A percentile compares a stretch with the other conserved stretches of the same genome.
These are phyloP conservation scores for Caenorhabditis remanei DNA, from an alignment of 1,140 invertebrate species.

Conservation along the genomic window DNA sequence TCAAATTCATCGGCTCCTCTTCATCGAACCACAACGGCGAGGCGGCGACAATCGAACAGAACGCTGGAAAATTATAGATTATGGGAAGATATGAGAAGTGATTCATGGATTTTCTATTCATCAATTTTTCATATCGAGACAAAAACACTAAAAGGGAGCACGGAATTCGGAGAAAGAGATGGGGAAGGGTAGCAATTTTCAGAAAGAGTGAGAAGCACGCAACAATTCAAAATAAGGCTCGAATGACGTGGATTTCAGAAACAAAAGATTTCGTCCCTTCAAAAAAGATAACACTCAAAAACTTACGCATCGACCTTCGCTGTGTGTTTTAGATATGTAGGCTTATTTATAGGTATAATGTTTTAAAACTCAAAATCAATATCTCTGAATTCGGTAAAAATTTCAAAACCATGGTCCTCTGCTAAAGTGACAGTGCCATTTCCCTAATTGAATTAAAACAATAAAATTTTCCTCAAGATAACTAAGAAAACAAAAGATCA, in stretches of 20 bases:
- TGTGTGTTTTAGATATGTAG: too few relatives aligned
- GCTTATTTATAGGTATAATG: too few relatives aligned
- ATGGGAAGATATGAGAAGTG: not conserved
- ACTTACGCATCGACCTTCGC: too few relatives aligned
- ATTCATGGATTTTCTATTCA: constrained; percentile 9
- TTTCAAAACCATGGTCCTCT: too few relatives aligned
- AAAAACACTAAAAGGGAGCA: not conserved
- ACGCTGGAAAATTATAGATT: constrained; percentile 6
- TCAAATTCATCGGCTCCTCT: constrained; percentile 46
- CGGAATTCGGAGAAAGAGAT: not conserved
- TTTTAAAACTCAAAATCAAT: too few relatives aligned
- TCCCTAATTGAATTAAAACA: too few relatives aligned
- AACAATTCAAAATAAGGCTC: not conserved
- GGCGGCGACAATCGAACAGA: constrained; percentile 50
- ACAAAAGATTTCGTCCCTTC: too few relatives aligned
- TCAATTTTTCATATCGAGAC: constrained; percentile 30
- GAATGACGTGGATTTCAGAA: not conserved
- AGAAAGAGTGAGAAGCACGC: not conserved
- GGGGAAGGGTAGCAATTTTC: not conserved
- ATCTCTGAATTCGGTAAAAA: too few relatives aligned
- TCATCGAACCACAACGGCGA: constrained; percentile 46
- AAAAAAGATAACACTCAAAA: too few relatives aligned
- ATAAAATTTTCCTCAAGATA: too few relatives aligned
- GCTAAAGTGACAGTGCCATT: too few relatives aligned
- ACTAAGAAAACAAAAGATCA: too few relatives aligned